Base-by-base conservation (phyloP, 2,888 invertebrate genomes). In the Acanthacorydalis orientalis region DNA sequence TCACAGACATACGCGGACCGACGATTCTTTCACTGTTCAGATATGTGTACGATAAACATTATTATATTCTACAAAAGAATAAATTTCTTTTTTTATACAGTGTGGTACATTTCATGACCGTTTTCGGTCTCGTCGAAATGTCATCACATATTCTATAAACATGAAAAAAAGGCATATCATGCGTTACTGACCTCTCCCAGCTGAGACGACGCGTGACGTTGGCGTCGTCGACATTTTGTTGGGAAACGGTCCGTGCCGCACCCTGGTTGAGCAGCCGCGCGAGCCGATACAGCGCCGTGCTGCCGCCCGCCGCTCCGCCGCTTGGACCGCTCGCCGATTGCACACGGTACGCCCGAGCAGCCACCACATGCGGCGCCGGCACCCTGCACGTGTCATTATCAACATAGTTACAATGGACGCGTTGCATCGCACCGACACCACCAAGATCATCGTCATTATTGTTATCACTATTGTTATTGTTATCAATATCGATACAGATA, bases 161-260 rank as follows among this genome's bases (percentile, higher is more conserved):
- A 38, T 15, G 6, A 12, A n/a, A n/a, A 37, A 37, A 37, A 6
- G 2, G 12, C 3, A n/a, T 2, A 37, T 38, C 15, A 6, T 23
- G 23, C 23, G 23, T 23, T 23, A 58, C 67, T 62, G 57, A 77
- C 78, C 77, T 69, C 59, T 78, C 78, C 77, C 77, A 78, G 58
- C 78, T 78, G 41, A 78, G 69, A 50, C 78, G 60, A 48, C 78
- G 61, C 0, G 72, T 69, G 1, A 64, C 63, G 51, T 73, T 65
- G 31, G 70, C 68, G 14, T 67, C 66, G 10, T 66, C 67, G 1
- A 61, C 60, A 11, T 70, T 69, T 40, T 31, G 68, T 60, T 50
- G 71, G 59, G 45, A 70, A 62, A 51, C 68, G 31, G 55, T 54
- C 45, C 59, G 60, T 50, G 56, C 55, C 47, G 57, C 51, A 16